A percentile compares a stretch with the other conserved stretches of the same genome.
Evolutionary conservation across 2,797 vertebrate species (phyloP).

Genomic region (Xyrichtys novacula): DNA sequence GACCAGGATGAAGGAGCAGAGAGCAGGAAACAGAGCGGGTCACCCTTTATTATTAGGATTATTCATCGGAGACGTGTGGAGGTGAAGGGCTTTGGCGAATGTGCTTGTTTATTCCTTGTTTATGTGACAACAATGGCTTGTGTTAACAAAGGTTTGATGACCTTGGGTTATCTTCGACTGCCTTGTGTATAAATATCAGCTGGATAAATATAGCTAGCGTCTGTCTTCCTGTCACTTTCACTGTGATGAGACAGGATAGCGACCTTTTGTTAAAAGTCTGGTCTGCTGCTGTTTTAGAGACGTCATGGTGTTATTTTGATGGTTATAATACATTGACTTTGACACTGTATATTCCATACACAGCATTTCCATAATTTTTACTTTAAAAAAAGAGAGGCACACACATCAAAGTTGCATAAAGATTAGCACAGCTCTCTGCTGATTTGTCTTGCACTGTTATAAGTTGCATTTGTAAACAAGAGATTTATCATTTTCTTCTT

Average conservation of each 20-base stretch:
- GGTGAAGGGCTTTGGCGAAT: constrained; percentile 17
- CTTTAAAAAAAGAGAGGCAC: not conserved
- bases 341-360: not conserved
- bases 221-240: constrained; percentile 39
- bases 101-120: constrained; percentile 69
- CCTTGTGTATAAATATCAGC: constrained; percentile 56
- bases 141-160: constrained; percentile 59
- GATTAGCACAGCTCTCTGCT: too few species aligned
- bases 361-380: not conserved
- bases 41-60: constrained; percentile 44
- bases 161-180: constrained; percentile 30
- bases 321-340: not conserved
- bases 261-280: constrained; percentile 45
- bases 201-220: constrained; percentile 67
- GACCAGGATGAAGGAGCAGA: constrained; percentile 35
- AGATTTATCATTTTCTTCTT: too few species aligned
- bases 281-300: constrained; percentile 57
- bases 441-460: too few species aligned
- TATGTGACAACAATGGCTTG: constrained; percentile 78
- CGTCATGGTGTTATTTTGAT: constrained; percentile 24
- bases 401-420: too few species aligned
- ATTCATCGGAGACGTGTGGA: constrained; percentile 25
- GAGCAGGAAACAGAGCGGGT: constrained; percentile 44
- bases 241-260: constrained; percentile 24
- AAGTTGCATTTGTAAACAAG: too few species aligned